Base-by-base conservation (phyloP, 2,888 invertebrate species). In the Neuroscelio doddi region DNA sequence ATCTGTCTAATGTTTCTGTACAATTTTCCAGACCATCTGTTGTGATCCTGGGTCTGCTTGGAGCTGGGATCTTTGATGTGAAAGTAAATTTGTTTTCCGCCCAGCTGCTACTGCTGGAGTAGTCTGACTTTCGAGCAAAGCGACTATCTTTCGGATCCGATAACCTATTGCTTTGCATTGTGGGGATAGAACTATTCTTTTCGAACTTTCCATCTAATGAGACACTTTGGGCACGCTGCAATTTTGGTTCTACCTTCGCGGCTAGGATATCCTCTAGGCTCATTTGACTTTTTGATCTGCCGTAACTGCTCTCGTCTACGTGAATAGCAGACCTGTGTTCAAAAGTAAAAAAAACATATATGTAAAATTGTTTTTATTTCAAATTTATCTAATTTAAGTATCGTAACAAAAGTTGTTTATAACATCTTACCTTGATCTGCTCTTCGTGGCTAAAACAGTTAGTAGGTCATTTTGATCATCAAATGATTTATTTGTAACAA, bases 201-300 rank as follows among this genome's bases (percentile, higher is more conserved):
- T 49, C 38, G 3, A 49, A 7, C 7, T 27, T 49, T 1, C 27
- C 14, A 3, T 53, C 29, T 8, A 53, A 38, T 3, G 30, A 39
- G 27, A 63, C 44, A 44, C 59, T 73, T 29, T 66, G 69, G 0
- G 53, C 58, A 1, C 72, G 70, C 1, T 64, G 49, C 0, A 71
- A 10, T 15, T 74, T 75, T 0, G 61, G 16, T 5, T 78, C 74
- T 10, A 26, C 29, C 50, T 77, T 80, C 2, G 72, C 76, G 2
- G 70, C 71, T 1, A 82, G 68, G 8, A 82, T 82, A 10, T 83
- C 82, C 21, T 83, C 82, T 14, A 83, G 56, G 15, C 79, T 80
- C 80, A 80, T 80, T 29, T 80, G 81, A 29, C 76, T 76, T 29
- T 76, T 78, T 0, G 78, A 74, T n/a, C 72, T 70, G 0, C 75